Evolutionary conservation across 2,113 vertebrate genomes (phyloP).

Genomic region (Sphyrna mokarran): DNA sequence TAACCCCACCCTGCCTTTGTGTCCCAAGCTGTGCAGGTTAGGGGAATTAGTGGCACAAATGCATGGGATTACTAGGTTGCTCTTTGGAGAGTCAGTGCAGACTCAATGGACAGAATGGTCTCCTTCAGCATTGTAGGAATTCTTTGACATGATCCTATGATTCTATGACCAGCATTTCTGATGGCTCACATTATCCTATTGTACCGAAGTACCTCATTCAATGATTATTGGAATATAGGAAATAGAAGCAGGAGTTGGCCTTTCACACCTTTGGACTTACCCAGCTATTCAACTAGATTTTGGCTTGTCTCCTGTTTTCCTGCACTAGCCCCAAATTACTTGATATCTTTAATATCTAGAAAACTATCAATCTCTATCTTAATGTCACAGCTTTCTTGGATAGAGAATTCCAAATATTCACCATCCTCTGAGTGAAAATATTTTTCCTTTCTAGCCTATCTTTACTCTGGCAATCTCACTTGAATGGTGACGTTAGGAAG

Average conservation of each 20-base stretch:
- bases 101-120: too few species aligned
- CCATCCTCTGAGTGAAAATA: not conserved
- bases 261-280: not conserved
- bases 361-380: not conserved
- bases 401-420: not conserved
- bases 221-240: not conserved
- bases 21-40: too few species aligned
- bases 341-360: not conserved
- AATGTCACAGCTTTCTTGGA: not conserved
- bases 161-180: not conserved
- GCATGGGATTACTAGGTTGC: too few species aligned
- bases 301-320: not conserved
- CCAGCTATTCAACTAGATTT: not conserved
- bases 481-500: not conserved
- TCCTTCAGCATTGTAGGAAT: too few species aligned
- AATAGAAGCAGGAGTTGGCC: not conserved
- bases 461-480: not conserved
- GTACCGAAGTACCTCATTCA: not conserved
- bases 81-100: too few species aligned
- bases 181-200: not conserved
- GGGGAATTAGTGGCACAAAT: too few species aligned
- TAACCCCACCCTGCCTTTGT: too few species aligned
- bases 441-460: not conserved
- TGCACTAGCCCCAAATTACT: not conserved
- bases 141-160: not conserved